Evolutionary conservation across 2,888 invertebrate genomes (phyloP), one percentile per base, ranked within the genome.

Genomic region (Myopa tessellatipennis): DNA sequence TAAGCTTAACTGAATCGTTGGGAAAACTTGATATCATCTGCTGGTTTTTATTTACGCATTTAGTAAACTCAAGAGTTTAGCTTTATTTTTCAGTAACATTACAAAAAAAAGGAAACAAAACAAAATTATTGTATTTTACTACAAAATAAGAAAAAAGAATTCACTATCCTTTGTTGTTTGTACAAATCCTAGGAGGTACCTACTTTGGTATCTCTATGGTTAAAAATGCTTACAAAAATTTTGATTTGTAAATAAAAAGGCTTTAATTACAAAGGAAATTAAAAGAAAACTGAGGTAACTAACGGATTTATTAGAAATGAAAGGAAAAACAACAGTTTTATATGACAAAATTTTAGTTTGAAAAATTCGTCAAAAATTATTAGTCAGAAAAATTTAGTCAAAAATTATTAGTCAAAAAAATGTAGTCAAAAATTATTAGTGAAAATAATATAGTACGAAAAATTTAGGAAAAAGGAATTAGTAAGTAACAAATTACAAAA

Each of bases 1-100:
- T 87, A 88, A 88, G 88, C 88, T 88, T 85, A 86, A 87, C 87
- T 85, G 87, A 88, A 88, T 87, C 85, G 82, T 88, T 87, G 87
- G 88, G 88, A 88, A 88, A 88, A 88, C 88, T 88, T 88, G 88
- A 88, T 88, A 88, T 86, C 87, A 85, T 86, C 84, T 83, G 60
- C 52, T 77, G 75, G 63, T 79, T 78, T 70, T 18, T 71, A 60
- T 77, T 65, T 40, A 45, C 36, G 36, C 65, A 65, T 8, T 65
- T 36, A 5, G 14, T 61, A 18, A 18, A 61, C n/a, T 26, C 40
- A 61, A 72, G 38, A 77, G 76, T 73, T 76, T 60, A 61, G 82
- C 79, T 80, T 79, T 80, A 80, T 73, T 78, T 79, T 77, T 80
- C 79, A 70, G 77, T 80, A 79, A 78, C 12, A 63, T 61, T 79